These are phyloP conservation scores for Lasaia peninsularis DNA, from an alignment of 1,140 invertebrate species.

Conservation along the genomic window DNA sequence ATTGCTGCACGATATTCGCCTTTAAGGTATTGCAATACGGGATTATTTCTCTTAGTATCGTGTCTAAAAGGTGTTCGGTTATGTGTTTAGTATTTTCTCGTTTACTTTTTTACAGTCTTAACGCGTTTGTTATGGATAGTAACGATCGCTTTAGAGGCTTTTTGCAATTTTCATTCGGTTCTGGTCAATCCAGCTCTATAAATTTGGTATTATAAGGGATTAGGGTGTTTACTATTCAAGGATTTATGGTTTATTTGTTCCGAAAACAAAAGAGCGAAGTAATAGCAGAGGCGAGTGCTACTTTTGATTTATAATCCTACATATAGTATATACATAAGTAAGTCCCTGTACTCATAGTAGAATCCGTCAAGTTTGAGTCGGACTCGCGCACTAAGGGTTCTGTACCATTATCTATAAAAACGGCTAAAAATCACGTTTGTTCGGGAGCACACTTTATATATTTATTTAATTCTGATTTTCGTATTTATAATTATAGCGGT, in stretches of 20 bases:
- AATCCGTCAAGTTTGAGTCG: too few relatives aligned
- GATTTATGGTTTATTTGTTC: not conserved
- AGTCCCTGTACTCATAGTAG: too few relatives aligned
- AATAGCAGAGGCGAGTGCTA: not conserved
- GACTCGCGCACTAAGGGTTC: too few relatives aligned
- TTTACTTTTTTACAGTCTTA: constrained; percentile 9
- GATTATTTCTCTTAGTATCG: not conserved
- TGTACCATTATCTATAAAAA: too few relatives aligned
- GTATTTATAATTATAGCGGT: too few relatives aligned
- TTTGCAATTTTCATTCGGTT: constrained; percentile 1
- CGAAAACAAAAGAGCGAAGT: not conserved
- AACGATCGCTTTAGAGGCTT: not conserved
- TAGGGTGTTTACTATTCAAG: not conserved
- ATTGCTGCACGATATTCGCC: not conserved
- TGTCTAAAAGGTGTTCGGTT: constrained; percentile 9
- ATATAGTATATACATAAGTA: too few relatives aligned
- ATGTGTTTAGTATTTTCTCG: constrained; percentile 11
- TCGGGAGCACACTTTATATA: too few relatives aligned
- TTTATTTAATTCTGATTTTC: too few relatives aligned
- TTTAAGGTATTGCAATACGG: not conserved
- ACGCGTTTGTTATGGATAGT: not conserved
- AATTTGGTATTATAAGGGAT: not conserved
- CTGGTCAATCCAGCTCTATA: not conserved
- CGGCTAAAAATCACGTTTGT: too few relatives aligned
- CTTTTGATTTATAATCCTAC: not conserved